phyloP scores from a whole-genome alignment of 2,113 vertebrate species.

The Trinectes maculatus region DNA sequence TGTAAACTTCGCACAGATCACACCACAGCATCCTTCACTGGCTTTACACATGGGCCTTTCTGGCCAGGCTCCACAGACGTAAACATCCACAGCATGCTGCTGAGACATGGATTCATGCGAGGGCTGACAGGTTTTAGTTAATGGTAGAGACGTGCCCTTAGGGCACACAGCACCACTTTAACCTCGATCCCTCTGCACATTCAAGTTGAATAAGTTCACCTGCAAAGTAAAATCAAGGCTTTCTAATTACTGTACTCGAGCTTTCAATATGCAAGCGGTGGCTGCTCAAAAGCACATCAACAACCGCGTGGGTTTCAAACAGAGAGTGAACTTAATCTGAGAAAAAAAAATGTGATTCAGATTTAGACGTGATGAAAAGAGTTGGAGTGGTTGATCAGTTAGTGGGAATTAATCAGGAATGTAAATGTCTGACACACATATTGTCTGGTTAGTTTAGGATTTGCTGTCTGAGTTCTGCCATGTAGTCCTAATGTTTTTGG shows the following conservation, averaged over 20 bases:
- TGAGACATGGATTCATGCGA: constrained; percentile 11
- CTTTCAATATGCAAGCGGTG: constrained; percentile 21
- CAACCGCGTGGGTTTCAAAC: background rate
- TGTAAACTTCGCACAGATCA: background rate
- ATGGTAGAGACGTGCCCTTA: constrained; percentile 9
- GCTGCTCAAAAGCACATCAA: constrained; percentile 9
- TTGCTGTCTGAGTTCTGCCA: too few relatives aligned
- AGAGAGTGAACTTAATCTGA: background rate
- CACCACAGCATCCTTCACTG: constrained; percentile 1
- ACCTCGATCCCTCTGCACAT: background rate
- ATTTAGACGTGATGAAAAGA: background rate
- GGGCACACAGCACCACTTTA: constrained; percentile 29
- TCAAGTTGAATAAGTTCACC: constrained; percentile 31
- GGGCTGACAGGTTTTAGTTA: constrained; percentile 26
- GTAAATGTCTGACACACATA: background rate
- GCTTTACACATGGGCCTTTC: background rate
- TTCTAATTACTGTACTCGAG: constrained; percentile 38
- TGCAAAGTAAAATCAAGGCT: background rate
- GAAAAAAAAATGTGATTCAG: too few relatives aligned
- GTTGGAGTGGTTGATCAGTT: background rate
- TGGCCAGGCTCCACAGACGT: background rate
- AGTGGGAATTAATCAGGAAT: background rate
- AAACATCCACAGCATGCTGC: background rate
- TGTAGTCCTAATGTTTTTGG: too few relatives aligned
- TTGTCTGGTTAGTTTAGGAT: background rate